Base-by-base conservation (phyloP, 2,797 vertebrate genomes). In the Anolis apletophallus region DNA sequence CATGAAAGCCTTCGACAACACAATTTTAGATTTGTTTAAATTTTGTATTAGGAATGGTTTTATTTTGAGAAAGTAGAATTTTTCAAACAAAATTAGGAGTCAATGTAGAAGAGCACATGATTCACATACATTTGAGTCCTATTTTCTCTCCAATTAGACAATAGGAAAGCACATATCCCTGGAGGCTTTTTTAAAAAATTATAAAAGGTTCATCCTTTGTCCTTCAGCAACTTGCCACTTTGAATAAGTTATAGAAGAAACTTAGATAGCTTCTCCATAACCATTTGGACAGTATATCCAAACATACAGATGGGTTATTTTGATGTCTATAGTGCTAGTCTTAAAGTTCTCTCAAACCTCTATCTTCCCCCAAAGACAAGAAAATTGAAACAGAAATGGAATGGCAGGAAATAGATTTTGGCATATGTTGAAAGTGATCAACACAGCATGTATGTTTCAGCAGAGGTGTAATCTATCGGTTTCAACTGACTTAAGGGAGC, bases 311-410 rank as follows among this genome's bases (percentile, higher is more conserved):
- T 85, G 32, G 34, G 34, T 54, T 77, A 67, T 71, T 83, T 61
- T 77, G 73, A 54, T 17, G 11, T 76, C n/a, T 71, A 17, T 6
- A 61, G 21, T 83, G 86, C 7, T 83, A 64, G 72, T 77, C 84
- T 83, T 87, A 78, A 52, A 23, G 73, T 5, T 59, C 64, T 26
- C 85, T 87, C 83, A n/a, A 0, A 0, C 9, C 72, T 80, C 34
- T 26, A 84, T 89, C 52, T 61, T 52, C 16, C 81, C 36, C 36
- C 8, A 83, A 86, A 84, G 85, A 23, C 2, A 88, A 87, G n/a
- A 67, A 32, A 89, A 92, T 57, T 6, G 1, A 36, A 85, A 34
- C 17, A 11, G 81, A 89, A 54, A 80, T 69, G 32, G 0, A 85
- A 80, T 16, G 3, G 40, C 8, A 7, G 40, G 81, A 92, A 80